Evolutionary conservation across 2,888 invertebrate genomes (phyloP).

Genomic region (Spodoptera picta): DNA sequence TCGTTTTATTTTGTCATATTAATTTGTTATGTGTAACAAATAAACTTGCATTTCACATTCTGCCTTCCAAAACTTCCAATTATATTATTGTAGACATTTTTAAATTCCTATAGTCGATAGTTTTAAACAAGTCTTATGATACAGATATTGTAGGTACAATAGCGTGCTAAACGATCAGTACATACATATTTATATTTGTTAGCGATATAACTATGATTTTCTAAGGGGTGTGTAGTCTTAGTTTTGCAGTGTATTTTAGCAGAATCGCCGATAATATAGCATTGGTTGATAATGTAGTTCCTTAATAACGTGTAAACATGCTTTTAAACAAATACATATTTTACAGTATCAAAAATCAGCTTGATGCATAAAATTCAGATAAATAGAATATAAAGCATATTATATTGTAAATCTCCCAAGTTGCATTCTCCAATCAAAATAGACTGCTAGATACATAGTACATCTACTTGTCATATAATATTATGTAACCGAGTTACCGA

Average conservation of each 20-base stretch:
- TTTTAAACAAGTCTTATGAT: constrained; percentile 50
- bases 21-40: constrained; percentile 30
- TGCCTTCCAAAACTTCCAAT: constrained; percentile 36
- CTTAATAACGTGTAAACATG: constrained; percentile 14
- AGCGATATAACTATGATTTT: constrained; percentile 46
- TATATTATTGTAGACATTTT: constrained; percentile 25
- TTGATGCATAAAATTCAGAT: constrained; percentile 7
- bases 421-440: background rate
- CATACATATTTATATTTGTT: constrained; percentile 31
- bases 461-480: constrained; percentile 11
- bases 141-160: constrained; percentile 38
- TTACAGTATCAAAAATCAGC: background rate
- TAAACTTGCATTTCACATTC: constrained; percentile 41
- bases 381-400: background rate
- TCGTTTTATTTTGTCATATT: constrained; percentile 6
- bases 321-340: constrained; percentile 18
- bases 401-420: too few relatives aligned
- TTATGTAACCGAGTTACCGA: constrained; percentile 15
- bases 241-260: constrained; percentile 30
- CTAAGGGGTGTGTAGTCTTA: constrained; percentile 48
- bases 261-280: constrained; percentile 17
- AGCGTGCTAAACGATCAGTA: constrained; percentile 40
- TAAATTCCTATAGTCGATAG: constrained; percentile 29
- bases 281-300: constrained; percentile 18
- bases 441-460: constrained; percentile 14